Evolutionary conservation across 2,888 invertebrate species (phyloP).

Genomic region (Dolichopus griseipennis): DNA sequence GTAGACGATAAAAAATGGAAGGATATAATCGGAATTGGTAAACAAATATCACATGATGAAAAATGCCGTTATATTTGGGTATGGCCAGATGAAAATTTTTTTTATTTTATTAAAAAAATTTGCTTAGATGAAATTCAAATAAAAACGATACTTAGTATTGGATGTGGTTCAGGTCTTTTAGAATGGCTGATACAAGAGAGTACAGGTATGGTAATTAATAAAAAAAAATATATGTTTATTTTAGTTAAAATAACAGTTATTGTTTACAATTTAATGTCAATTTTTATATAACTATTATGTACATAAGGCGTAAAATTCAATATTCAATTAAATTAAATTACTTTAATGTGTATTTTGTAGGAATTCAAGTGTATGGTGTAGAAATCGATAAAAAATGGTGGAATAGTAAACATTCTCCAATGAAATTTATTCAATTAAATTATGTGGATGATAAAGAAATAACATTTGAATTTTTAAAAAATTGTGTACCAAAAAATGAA

Average conservation of each 20-base stretch:
- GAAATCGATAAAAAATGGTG: constrained; percentile 78
- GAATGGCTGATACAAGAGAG: constrained; percentile 67
- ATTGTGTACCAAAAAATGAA: constrained; percentile 25
- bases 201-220: constrained; percentile 46
- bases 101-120: not conserved
- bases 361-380: constrained; percentile 54
- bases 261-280: not conserved
- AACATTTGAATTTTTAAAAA: constrained; percentile 40
- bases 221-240: constrained; percentile 8
- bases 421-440: constrained; percentile 57
- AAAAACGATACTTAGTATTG: constrained; percentile 55
- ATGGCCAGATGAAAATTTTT: constrained; percentile 49
- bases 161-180: constrained; percentile 72
- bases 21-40: constrained; percentile 37
- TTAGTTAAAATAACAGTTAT: constrained; percentile 5
- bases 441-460: constrained; percentile 43
- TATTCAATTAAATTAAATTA: constrained; percentile 1
- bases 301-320: not conserved
- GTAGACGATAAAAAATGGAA: constrained; percentile 40
- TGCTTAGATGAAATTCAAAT: constrained; percentile 39
- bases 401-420: constrained; percentile 65
- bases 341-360: constrained; percentile 39
- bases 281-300: no score
- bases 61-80: constrained; percentile 60
- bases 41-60: constrained; percentile 29